Evolutionary conservation across 2,113 vertebrate genomes (phyloP).

Genomic region (Colinus virginianus): DNA sequence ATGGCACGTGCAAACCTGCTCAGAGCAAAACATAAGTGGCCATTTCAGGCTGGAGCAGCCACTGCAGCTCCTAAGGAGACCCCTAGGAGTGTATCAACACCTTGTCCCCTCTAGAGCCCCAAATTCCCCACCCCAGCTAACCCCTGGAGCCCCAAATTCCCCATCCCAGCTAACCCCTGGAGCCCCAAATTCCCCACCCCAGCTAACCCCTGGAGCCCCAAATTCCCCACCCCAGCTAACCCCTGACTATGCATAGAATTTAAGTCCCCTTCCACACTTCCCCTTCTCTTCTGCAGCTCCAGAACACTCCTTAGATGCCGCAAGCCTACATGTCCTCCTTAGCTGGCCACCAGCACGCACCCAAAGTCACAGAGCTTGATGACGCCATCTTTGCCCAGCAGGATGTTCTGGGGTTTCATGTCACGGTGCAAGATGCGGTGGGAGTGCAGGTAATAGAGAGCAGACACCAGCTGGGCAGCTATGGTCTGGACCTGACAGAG

Average conservation of each 20-base stretch:
- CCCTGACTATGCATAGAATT: background rate
- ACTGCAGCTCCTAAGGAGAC: background rate
- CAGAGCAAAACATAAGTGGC: background rate
- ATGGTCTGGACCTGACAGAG: slow-evolving; percentile 85
- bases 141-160: background rate
- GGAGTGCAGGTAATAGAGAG: slow-evolving; percentile 95
- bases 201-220: background rate
- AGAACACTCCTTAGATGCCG: slow-evolving; percentile 65
- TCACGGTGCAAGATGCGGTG: slow-evolving; percentile 96
- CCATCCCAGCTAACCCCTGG: background rate
- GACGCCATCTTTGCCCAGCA: slow-evolving; percentile 89
- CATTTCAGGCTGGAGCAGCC: background rate
- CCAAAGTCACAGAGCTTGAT: slow-evolving; percentile 98
- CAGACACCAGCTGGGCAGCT: slow-evolving; percentile 94
- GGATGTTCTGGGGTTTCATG: slow-evolving; percentile 98
- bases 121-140: background rate
- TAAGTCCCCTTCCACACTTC: background rate
- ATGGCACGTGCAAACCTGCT: slow-evolving; percentile 94
- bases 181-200: background rate
- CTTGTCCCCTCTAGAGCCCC: background rate
- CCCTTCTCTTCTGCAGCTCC: background rate
- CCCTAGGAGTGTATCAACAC: background rate
- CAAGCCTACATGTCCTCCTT: slow-evolving; percentile 69
- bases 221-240: background rate
- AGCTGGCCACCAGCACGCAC: slow-evolving; percentile 70